A percentile compares a stretch with the other conserved stretches of the same genome.
phyloP scores from a whole-genome alignment of 2,113 vertebrate species.

The pig (Sus scrofa) region T2T-Sscrofa CM000814.6:30633501-30634000 shows the following conservation, averaged over 20 bases:
- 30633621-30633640: neutral
- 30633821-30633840: too few species aligned
- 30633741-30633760: too few species aligned
- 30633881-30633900: neutral
- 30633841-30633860: too few species aligned
- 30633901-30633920: constrained; percentile 9
- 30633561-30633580: neutral
- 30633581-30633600: neutral
- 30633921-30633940: neutral
- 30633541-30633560: neutral
- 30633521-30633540: neutral
- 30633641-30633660: neutral
- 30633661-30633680: too few species aligned
- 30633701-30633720: too few species aligned
- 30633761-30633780: too few species aligned
- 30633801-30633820: too few species aligned
- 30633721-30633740: too few species aligned
- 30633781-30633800: too few species aligned
- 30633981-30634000: neutral
- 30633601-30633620: neutral
- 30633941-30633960: constrained; percentile 30
- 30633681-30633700: too few species aligned
- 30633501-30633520: neutral
- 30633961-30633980: constrained; percentile 8
- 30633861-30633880: too few species aligned